Evolutionary conservation across 2,888 invertebrate species (phyloP).

Genomic region (Drosophila algonquin): DNA sequence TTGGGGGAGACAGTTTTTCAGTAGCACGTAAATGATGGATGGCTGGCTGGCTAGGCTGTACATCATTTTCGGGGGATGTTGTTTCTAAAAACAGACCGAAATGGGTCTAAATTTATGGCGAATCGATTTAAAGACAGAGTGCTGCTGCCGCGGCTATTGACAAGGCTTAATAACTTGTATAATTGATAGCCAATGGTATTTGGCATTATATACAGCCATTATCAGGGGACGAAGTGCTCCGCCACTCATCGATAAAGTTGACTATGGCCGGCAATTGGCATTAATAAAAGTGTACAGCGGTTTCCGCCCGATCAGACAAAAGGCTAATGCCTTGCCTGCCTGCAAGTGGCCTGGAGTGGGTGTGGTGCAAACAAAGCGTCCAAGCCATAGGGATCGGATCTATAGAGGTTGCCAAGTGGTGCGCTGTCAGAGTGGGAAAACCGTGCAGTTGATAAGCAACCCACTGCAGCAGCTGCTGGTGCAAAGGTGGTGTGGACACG

Average conservation of each 20-base stretch:
- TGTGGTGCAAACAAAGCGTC: constrained; percentile 46
- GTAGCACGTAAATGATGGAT: constrained; percentile 40
- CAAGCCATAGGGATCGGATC: neutral
- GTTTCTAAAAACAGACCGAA: constrained; percentile 34
- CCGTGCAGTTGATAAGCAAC: constrained; percentile 20
- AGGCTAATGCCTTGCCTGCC: constrained; percentile 4
- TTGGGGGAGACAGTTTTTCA: neutral
- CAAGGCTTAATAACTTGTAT: constrained; percentile 42
- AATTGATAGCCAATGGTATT: constrained; percentile 53
- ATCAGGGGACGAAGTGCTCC: constrained; percentile 16
- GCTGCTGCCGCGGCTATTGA: constrained; percentile 10
- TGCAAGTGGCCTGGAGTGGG: constrained; percentile 27
- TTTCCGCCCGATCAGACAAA: constrained; percentile 60
- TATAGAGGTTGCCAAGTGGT: neutral
- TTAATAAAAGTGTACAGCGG: constrained; percentile 65
- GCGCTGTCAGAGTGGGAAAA: constrained; percentile 25
- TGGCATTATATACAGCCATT: constrained; percentile 37
- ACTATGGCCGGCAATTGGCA: constrained; percentile 64
- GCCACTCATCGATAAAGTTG: constrained; percentile 60
- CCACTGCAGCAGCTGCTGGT: constrained; percentile 28
- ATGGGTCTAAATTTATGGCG: constrained; percentile 28
- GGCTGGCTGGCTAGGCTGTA: constrained; percentile 1
- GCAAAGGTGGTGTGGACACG: constrained; percentile 29
- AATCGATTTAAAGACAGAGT: constrained; percentile 18
- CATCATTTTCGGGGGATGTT: constrained; percentile 5